phyloP scores from a whole-genome alignment of 2,797 vertebrate species.

The Pagetopsis macropterus region DNA sequence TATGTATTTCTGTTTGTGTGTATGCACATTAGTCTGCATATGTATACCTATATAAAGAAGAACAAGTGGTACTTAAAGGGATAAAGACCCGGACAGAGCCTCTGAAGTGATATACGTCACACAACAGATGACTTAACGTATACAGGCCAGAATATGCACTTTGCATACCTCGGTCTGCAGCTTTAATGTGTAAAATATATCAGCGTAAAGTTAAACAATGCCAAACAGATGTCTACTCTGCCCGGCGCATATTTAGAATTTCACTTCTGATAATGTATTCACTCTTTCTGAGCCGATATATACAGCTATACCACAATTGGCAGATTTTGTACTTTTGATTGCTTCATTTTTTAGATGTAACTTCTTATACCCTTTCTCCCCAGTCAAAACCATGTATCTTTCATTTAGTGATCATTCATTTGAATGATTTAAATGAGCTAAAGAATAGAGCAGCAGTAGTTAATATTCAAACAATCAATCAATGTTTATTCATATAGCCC shows the following conservation, averaged over 20 bases:
- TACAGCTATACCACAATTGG: not conserved
- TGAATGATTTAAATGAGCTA: too few species aligned
- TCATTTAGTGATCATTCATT: too few species aligned
- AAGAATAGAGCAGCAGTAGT: too few species aligned
- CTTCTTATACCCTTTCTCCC: too few species aligned
- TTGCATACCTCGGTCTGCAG: conserved; percentile 5
- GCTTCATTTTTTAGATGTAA: too few species aligned
- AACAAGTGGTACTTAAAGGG: conserved; percentile 6
- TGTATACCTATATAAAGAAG: conserved; percentile 2
- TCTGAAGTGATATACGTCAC: not conserved
- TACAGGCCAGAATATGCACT: not conserved
- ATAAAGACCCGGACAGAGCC: not conserved
- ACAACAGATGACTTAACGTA: not conserved
- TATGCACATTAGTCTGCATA: conserved; percentile 4
- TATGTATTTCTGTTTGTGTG: conserved; percentile 14
- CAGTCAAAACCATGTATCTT: too few species aligned
- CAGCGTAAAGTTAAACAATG: conserved; percentile 37
- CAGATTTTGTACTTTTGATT: too few species aligned
- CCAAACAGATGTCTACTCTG: conserved; percentile 20
- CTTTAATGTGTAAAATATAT: conserved; percentile 21
- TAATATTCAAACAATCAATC: too few species aligned
- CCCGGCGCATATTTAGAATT: conserved; percentile 11
- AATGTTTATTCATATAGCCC: too few species aligned
- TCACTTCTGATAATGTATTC: not conserved
- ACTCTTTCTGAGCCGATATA: not conserved